These are phyloP conservation scores for Erinaceus europaeus DNA, from an alignment of 2,113 vertebrate genomes.

Conservation along the genomic window DNA sequence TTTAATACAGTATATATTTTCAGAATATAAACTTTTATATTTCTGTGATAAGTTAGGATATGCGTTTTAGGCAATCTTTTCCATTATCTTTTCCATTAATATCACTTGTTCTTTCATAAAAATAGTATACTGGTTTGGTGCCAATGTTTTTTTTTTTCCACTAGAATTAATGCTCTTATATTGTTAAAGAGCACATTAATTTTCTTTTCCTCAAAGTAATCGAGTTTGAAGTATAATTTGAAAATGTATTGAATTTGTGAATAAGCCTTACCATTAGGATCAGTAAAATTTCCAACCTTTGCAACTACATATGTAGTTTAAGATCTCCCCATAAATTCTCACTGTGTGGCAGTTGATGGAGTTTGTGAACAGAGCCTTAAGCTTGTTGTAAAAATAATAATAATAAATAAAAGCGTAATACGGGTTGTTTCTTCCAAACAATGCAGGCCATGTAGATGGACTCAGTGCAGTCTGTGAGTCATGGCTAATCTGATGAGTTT, in stretches of 20 bases:
- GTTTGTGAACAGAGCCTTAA: slow-evolving; percentile 84
- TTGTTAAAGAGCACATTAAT: slow-evolving; percentile 66
- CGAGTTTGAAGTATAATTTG: slow-evolving; percentile 80
- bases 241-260: slow-evolving; percentile 83
- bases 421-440: slow-evolving; percentile 83
- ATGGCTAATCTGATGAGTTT: slow-evolving; percentile 27
- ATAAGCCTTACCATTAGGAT: slow-evolving; percentile 88
- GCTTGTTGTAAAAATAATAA: slow-evolving; percentile 78
- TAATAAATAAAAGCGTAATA: slow-evolving; percentile 78
- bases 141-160: slow-evolving; percentile 77
- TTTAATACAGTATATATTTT: slow-evolving; percentile 91
- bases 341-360: slow-evolving; percentile 80
- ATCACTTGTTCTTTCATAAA: slow-evolving; percentile 89
- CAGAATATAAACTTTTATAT: slow-evolving; percentile 93
- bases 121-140: slow-evolving; percentile 86
- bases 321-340: slow-evolving; percentile 79
- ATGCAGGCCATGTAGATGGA: slow-evolving; percentile 48
- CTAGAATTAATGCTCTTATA: slow-evolving; percentile 77
- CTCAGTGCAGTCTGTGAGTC: neutral
- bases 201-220: slow-evolving; percentile 75
- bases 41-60: slow-evolving; percentile 90
- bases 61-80: slow-evolving; percentile 89
- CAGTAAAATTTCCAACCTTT: slow-evolving; percentile 79
- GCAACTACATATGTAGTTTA: slow-evolving; percentile 71
- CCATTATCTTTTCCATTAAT: slow-evolving; percentile 81